These are phyloP conservation scores for Amblyornis subalaris DNA, from an alignment of 2,113 vertebrate species.

Conservation along the genomic window DNA sequence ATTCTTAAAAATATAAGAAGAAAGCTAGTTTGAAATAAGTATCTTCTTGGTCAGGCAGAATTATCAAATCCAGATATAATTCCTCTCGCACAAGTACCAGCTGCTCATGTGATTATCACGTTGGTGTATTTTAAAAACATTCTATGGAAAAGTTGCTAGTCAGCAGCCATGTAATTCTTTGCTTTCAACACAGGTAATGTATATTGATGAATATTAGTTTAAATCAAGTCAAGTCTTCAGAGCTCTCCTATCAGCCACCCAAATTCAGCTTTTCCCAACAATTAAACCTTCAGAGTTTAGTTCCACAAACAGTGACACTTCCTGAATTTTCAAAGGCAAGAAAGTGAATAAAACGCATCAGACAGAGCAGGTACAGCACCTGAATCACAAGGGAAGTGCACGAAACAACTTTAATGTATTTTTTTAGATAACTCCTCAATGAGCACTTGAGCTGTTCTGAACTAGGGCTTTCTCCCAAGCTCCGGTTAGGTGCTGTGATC, in stretches of 20 bases:
- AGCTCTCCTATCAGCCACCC: neutral
- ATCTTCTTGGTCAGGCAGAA: neutral
- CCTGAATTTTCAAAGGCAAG: neutral
- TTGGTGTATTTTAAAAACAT: neutral
- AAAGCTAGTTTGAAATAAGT: neutral
- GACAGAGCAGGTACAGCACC: neutral
- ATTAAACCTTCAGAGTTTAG: neutral
- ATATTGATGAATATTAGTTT: neutral
- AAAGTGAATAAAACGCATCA: neutral
- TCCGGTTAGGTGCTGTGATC: neutral
- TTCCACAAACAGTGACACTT: neutral
- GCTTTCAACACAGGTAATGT: neutral
- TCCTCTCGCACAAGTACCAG: neutral
- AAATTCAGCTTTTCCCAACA: neutral
- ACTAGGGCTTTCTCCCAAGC: neutral
- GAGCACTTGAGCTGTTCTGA: neutral
- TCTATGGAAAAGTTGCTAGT: neutral
- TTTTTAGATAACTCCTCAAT: neutral
- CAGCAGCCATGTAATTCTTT: neutral
- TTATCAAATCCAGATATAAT: constrained; percentile 15
- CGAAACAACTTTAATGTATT: neutral
- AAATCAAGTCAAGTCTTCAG: neutral
- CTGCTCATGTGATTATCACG: neutral
- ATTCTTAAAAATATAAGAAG: neutral
- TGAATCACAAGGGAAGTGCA: neutral